Percentiles rank a stretch among this genome's conserved stretches.
Conservation (phyloP, 53 echinoderm and acorn worm species). For the Apostichopus leukothele region DNA sequence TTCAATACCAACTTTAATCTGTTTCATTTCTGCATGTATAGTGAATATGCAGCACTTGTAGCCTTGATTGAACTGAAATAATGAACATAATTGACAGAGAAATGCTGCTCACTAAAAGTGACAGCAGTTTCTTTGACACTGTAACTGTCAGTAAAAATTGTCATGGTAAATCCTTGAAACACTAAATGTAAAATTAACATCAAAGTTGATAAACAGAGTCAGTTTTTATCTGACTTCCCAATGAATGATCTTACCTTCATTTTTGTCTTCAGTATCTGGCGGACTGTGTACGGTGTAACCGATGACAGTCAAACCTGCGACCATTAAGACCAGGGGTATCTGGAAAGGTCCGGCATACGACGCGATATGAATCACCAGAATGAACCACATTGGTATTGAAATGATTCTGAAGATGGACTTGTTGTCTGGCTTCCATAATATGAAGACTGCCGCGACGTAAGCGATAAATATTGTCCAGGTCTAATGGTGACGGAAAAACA, state of each 20-base stretch:
- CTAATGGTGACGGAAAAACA: constrained; percentile 37
- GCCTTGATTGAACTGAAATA: too few relatives aligned
- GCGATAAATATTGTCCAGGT: constrained; percentile 90
- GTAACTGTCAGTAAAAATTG: too few relatives aligned
- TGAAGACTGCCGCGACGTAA: constrained; percentile 71
- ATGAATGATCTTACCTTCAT: background rate
- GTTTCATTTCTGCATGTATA: too few relatives aligned
- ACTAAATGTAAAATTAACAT: too few relatives aligned
- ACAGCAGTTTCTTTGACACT: too few relatives aligned
- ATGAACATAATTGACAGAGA: too few relatives aligned
- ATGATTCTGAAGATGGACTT: constrained; percentile 68
- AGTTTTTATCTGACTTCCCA: too few relatives aligned
- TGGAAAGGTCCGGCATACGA: constrained; percentile 81
- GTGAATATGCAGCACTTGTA: too few relatives aligned
- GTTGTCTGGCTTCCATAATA: constrained; percentile 91
- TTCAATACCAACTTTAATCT: too few relatives aligned
- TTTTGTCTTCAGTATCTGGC: background rate
- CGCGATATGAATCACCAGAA: constrained; percentile 72
- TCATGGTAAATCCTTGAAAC: too few relatives aligned
- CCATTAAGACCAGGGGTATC: constrained; percentile 69
- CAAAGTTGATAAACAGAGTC: too few relatives aligned
- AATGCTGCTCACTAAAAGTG: too few relatives aligned
- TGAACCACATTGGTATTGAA: constrained; percentile 84
- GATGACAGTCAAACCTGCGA: constrained; percentile 64
- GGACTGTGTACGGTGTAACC: constrained; percentile 56